Evolutionary conservation across 2,113 vertebrate genomes (phyloP).

Genomic region (Salvelinus namaycush): DNA sequence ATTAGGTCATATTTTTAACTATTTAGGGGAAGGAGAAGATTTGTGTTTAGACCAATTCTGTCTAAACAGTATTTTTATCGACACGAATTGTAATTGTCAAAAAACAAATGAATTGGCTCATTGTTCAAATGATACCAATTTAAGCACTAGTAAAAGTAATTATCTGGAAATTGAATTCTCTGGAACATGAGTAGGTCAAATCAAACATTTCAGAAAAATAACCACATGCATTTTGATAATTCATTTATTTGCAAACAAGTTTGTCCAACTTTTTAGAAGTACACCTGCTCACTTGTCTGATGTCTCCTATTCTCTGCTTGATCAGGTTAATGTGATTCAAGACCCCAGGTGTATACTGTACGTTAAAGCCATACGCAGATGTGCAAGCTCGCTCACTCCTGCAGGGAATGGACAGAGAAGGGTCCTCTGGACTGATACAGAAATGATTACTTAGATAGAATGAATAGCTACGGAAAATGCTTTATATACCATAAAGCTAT

Average conservation of each 20-base stretch:
- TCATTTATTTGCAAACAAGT: constrained; percentile 5
- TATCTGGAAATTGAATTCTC: neutral
- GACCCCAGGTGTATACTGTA: constrained; percentile 37
- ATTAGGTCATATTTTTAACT: constrained; percentile 13
- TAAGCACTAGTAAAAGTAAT: constrained; percentile 12
- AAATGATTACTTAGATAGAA: constrained; percentile 43
- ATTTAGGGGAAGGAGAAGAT: constrained; percentile 51
- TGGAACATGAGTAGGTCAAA: neutral
- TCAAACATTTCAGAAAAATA: constrained; percentile 1
- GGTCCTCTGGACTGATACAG: constrained; percentile 35
- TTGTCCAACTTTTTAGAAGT: neutral
- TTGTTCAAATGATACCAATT: constrained; percentile 7
- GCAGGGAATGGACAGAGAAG: constrained; percentile 45
- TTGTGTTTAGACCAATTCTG: neutral
- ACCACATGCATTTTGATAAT: constrained; percentile 13
- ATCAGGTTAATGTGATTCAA: constrained; percentile 45
- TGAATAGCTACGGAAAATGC: constrained; percentile 43
- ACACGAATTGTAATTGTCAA: neutral
- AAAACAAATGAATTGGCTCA: neutral
- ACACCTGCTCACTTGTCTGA: constrained; percentile 49
- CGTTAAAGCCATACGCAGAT: constrained; percentile 67
- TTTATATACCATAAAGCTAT: constrained; percentile 77
- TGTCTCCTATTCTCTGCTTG: constrained; percentile 17
- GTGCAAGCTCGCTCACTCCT: constrained; percentile 35
- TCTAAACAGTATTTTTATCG: constrained; percentile 48